Evolutionary conservation across 2,797 vertebrate genomes (phyloP).

Genomic region (Leontopithecus rosalia): DNA sequence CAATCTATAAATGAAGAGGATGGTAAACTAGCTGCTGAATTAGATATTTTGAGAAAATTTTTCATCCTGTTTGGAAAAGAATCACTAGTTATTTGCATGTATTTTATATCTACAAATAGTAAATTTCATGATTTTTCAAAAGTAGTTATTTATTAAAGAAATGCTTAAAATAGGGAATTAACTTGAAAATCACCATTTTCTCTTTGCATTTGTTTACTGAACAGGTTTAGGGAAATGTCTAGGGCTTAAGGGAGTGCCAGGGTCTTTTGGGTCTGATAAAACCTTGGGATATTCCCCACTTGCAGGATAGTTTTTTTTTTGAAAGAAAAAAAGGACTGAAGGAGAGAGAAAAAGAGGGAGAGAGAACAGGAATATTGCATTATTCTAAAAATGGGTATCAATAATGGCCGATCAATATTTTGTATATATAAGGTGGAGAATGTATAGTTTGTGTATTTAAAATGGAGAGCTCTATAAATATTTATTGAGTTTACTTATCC

Average conservation of each 20-base stretch:
- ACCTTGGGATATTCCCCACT: not conserved
- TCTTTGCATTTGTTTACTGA: constrained; percentile 44
- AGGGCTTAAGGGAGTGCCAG: not conserved
- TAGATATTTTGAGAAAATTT: not conserved
- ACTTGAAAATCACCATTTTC: not conserved
- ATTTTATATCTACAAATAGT: constrained; percentile 41
- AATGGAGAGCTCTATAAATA: too few species aligned
- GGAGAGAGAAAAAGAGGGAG: too few species aligned
- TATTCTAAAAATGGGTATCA: too few species aligned
- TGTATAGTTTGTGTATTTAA: too few species aligned
- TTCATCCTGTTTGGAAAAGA: not conserved
- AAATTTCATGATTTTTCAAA: not conserved
- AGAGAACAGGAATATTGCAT: too few species aligned
- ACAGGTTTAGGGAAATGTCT: not conserved
- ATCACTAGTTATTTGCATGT: not conserved
- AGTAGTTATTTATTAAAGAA: constrained; percentile 31
- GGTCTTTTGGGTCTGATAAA: constrained; percentile 36
- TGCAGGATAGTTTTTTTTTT: too few species aligned
- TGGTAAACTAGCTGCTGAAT: not conserved
- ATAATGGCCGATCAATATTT: too few species aligned
- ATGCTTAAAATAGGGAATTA: constrained; percentile 24
- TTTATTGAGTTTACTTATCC: too few species aligned
- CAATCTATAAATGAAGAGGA: constrained; percentile 6
- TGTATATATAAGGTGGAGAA: too few species aligned
- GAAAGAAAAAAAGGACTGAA: too few species aligned